Evolutionary conservation across 1,140 invertebrate species (phyloP).

Genomic region (Zaprionus nigranus): DNA sequence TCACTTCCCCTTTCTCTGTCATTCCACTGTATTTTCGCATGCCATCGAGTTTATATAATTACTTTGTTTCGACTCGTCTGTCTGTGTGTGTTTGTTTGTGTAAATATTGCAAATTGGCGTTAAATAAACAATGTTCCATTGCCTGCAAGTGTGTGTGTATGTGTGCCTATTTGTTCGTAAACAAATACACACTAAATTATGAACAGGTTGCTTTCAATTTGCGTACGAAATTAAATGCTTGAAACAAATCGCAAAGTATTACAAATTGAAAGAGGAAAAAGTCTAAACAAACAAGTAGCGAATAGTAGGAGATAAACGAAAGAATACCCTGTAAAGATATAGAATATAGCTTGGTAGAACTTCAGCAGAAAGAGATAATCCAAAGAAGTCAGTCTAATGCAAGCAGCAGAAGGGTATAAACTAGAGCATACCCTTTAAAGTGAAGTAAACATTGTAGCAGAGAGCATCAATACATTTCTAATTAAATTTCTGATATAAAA

Average conservation of each 20-base stretch:
- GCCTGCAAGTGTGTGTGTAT: neutral
- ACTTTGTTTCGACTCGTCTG: conserved; percentile 6
- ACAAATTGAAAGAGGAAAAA: conserved; percentile 35
- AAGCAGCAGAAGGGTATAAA: too few relatives aligned
- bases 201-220: conserved; percentile 7
- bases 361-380: too few relatives aligned
- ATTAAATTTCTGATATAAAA: too few relatives aligned
- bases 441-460: too few relatives aligned
- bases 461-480: too few relatives aligned
- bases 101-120: conserved; percentile 47
- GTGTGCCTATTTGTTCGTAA: conserved; percentile 5
- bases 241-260: conserved; percentile 33
- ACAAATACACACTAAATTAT: conserved; percentile 21
- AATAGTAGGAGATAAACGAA: neutral
- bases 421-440: too few relatives aligned
- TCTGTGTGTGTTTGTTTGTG: conserved; percentile 22
- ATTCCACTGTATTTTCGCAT: conserved; percentile 14
- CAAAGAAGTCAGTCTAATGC: too few relatives aligned
- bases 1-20: neutral
- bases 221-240: conserved; percentile 1
- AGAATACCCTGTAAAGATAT: neutral
- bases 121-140: conserved; percentile 45
- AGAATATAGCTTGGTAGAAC: too few relatives aligned
- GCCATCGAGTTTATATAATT: conserved; percentile 25
- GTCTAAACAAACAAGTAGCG: conserved; percentile 5